These are phyloP conservation scores for Serrognathus titanus DNA, from an alignment of 2,888 invertebrate species.

Conservation along the genomic window DNA sequence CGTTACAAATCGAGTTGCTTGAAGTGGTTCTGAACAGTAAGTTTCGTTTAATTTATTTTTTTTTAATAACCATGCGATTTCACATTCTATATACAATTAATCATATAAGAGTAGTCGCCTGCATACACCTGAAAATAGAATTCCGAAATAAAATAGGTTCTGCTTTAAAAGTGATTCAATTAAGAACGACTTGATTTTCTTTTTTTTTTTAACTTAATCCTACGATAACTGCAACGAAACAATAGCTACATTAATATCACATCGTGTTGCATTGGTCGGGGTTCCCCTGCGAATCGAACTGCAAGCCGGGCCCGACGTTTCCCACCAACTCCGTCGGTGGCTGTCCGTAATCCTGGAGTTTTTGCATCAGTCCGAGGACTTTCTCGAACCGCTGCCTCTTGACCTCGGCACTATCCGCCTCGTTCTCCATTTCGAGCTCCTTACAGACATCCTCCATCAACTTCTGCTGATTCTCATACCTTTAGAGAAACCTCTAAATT, in stretches of 20 bases:
- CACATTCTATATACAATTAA: too few species aligned
- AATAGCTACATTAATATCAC: slow-evolving; percentile 33
- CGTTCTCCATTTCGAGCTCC: slow-evolving; percentile 75
- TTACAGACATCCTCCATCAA: slow-evolving; percentile 76
- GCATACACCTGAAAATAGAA: too few species aligned
- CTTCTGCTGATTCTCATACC: slow-evolving; percentile 74
- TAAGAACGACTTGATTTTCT: too few species aligned
- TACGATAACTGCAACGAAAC: too few species aligned
- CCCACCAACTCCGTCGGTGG: slow-evolving; percentile 85
- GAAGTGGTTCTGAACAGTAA: too few species aligned
- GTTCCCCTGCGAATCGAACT: slow-evolving; percentile 51
- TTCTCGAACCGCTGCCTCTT: slow-evolving; percentile 65
- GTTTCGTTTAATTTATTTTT: too few species aligned
- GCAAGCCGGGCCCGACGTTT: slow-evolving; percentile 53
- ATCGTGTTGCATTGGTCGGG: slow-evolving; percentile 54
- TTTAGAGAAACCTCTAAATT: slow-evolving; percentile 25
- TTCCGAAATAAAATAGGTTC: too few species aligned
- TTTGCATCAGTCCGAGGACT: slow-evolving; percentile 81
- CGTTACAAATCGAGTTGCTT: too few species aligned
- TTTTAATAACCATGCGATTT: too few species aligned
- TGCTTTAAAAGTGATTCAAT: too few species aligned
- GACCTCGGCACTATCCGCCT: slow-evolving; percentile 65
- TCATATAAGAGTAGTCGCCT: too few species aligned
- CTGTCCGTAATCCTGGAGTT: slow-evolving; percentile 85
- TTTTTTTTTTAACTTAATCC: too few species aligned